phyloP scores from a whole-genome alignment of 2,797 vertebrate genomes.

The Alcedo quadribrachys region DNA sequence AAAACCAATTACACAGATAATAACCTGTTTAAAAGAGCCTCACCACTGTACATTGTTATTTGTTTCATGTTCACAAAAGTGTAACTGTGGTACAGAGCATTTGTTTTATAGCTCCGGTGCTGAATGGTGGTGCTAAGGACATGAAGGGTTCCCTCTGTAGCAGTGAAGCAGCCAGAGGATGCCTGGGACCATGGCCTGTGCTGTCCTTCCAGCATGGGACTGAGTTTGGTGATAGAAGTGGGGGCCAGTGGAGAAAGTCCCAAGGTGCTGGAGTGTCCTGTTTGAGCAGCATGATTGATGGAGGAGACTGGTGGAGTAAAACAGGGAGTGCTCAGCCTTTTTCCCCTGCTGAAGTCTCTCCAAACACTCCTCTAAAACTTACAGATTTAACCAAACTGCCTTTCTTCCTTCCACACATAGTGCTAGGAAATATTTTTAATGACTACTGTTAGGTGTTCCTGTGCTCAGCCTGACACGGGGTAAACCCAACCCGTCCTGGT shows the following conservation, averaged over 20 bases:
- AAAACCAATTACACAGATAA: neutral
- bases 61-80: neutral
- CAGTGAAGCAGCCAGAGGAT: rapidly evolving
- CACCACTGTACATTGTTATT: neutral
- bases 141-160: neutral
- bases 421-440: neutral
- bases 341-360: neutral
- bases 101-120: neutral
- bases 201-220: rapidly evolving
- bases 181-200: neutral
- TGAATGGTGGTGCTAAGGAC: neutral
- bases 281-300: rapidly evolving
- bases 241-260: neutral
- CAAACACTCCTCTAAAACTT: neutral
- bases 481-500: neutral
- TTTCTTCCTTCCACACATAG: neutral
- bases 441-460: rapidly evolving
- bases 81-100: neutral
- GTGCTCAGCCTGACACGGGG: neutral
- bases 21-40: neutral
- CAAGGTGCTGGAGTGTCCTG: neutral
- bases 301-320: neutral
- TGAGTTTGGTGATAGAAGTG: rapidly evolving
- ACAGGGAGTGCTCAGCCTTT: neutral
- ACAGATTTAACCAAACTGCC: neutral